Conservation (phyloP, 2,797 vertebrate species). For the Dendrocincla fuliginosa region DNA sequence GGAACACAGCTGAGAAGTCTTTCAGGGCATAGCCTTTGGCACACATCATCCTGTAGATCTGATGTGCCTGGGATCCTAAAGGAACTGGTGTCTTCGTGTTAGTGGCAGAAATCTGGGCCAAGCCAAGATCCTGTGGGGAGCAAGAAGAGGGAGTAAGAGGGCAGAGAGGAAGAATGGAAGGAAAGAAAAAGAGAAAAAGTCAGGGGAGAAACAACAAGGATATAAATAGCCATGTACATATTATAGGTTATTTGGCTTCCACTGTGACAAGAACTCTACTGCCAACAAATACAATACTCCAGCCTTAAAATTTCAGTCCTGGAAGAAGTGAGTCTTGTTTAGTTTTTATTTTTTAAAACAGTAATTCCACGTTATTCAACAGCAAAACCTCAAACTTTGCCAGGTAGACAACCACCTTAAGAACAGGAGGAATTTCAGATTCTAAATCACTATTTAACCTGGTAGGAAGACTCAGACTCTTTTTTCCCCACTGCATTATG, state of each 20-base stretch:
- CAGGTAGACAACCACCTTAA: not conserved
- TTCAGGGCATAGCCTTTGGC: constrained; percentile 93
- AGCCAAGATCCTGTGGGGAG: constrained; percentile 86
- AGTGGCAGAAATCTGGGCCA: constrained; percentile 94
- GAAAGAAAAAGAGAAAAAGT: not conserved
- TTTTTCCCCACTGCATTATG: not conserved
- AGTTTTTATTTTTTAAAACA: not conserved
- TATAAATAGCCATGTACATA: not conserved
- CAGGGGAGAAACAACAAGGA: not conserved
- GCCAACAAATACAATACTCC: not conserved
- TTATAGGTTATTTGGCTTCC: not conserved
- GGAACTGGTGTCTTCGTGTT: constrained; percentile 91
- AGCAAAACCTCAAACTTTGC: not conserved
- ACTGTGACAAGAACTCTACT: not conserved
- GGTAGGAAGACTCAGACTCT: not conserved
- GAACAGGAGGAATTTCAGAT: not conserved
- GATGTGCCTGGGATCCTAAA: constrained; percentile 92
- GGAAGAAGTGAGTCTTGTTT: not conserved
- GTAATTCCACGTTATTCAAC: not conserved
- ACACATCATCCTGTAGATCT: constrained; percentile 97
- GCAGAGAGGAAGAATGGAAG: not conserved
- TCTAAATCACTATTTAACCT: not conserved
- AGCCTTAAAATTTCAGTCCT: not conserved
- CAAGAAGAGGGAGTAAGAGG: not conserved
- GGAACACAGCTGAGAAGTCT: constrained; percentile 98